These are phyloP conservation scores for Theristicus caerulescens DNA, from an alignment of 2,113 vertebrate genomes.

Conservation along the genomic window DNA sequence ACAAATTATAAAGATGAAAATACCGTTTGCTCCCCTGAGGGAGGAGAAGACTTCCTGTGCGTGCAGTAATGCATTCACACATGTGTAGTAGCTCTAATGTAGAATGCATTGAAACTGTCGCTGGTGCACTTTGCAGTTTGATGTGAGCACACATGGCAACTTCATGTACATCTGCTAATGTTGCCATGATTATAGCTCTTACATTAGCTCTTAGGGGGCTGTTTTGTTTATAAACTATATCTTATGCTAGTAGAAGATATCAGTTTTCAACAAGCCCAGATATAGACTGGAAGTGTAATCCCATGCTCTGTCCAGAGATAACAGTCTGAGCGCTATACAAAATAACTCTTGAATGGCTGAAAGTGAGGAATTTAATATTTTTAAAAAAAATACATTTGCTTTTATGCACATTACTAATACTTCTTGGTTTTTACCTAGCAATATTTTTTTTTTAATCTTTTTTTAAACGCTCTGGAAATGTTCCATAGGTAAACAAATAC, in stretches of 20 bases:
- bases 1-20: not conserved
- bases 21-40: not conserved
- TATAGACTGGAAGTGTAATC: not conserved
- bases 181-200: not conserved
- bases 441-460: not conserved
- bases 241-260: not conserved
- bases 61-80: not conserved
- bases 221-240: not conserved
- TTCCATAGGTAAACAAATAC: not conserved
- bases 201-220: not conserved
- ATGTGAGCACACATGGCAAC: not conserved
- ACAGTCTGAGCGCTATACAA: not conserved
- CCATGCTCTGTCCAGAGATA: not conserved
- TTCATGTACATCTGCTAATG: not conserved
- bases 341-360: not conserved
- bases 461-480: not conserved
- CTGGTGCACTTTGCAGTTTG: not conserved
- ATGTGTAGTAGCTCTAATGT: fast-evolving
- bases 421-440: not conserved
- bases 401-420: not conserved
- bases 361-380: not conserved
- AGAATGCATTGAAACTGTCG: not conserved
- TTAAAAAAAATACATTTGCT: not conserved
- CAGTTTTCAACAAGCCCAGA: not conserved
- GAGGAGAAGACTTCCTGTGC: not conserved